phyloP scores from a whole-genome alignment of 2,888 invertebrate genomes.

The Drosophila kanekoi region DNA sequence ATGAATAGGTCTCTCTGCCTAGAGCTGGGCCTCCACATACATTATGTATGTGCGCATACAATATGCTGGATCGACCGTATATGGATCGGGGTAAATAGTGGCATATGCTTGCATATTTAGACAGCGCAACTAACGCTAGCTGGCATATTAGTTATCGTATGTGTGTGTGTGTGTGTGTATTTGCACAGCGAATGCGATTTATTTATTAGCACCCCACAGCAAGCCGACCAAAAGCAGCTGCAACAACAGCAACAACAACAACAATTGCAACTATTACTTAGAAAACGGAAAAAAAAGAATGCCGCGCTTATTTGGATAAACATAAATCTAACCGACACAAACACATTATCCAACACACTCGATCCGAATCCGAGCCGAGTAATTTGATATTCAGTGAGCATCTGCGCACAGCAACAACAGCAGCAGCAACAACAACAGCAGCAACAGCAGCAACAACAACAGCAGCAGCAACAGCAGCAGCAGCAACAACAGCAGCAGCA shows the following conservation, averaged over 20 bases:
- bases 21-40: slow-evolving; percentile 11
- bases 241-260: slow-evolving; percentile 34
- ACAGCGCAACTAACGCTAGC: slow-evolving; percentile 34
- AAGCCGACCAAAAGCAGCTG: slow-evolving; percentile 48
- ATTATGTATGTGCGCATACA: slow-evolving; percentile 6
- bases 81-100: slow-evolving; percentile 43
- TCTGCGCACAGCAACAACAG: slow-evolving; percentile 50
- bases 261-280: slow-evolving; percentile 57
- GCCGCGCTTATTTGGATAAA: slow-evolving; percentile 76
- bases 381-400: slow-evolving; percentile 79
- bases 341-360: slow-evolving; percentile 53
- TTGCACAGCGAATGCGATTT: slow-evolving; percentile 68
- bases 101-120: slow-evolving; percentile 11
- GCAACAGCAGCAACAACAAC: slow-evolving; percentile 4
- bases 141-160: slow-evolving; percentile 19
- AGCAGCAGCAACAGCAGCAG: slow-evolving; percentile 23
- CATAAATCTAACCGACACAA: slow-evolving; percentile 64
- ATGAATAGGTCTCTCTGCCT: slow-evolving; percentile 28
- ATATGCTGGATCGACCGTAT: slow-evolving; percentile 48
- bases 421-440: slow-evolving; percentile 15
- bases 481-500: slow-evolving; percentile 40
- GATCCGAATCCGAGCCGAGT: slow-evolving; percentile 43
- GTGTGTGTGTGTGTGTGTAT: slow-evolving; percentile 1
- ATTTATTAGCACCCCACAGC: slow-evolving; percentile 81
- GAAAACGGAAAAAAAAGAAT: slow-evolving; percentile 69